Evolutionary conservation across 2,113 vertebrate species (phyloP).

Genomic region (Himantopus leucocephalus): DNA sequence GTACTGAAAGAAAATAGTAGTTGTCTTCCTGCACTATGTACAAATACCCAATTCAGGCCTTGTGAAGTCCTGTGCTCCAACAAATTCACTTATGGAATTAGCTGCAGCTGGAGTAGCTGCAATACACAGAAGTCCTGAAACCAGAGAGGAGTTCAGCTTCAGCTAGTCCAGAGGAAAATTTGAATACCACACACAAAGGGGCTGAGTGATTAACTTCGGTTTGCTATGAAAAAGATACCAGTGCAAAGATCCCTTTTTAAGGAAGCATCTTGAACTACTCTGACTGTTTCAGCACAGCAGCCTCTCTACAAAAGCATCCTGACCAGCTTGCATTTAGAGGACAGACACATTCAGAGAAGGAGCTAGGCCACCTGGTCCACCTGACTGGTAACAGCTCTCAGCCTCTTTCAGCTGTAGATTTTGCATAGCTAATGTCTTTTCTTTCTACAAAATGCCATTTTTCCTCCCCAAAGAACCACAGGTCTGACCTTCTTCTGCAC

Average conservation of each 20-base stretch:
- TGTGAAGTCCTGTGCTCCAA: neutral
- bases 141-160: neutral
- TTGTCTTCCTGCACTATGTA: neutral
- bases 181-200: neutral
- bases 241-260: neutral
- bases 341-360: neutral
- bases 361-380: neutral
- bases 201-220: neutral
- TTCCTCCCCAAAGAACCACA: neutral
- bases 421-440: neutral
- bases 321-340: neutral
- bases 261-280: accelerated
- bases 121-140: neutral
- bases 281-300: neutral
- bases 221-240: neutral
- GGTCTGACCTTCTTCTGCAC: neutral
- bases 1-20: neutral
- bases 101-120: neutral
- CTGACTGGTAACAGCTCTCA: neutral
- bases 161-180: neutral
- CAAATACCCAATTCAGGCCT: neutral
- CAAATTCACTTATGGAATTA: neutral
- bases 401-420: neutral
- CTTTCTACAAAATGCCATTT: neutral
- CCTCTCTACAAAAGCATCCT: neutral